These are phyloP conservation scores for Phyllopteryx taeniolatus DNA, from an alignment of 2,113 vertebrate species.

Conservation along the genomic window DNA sequence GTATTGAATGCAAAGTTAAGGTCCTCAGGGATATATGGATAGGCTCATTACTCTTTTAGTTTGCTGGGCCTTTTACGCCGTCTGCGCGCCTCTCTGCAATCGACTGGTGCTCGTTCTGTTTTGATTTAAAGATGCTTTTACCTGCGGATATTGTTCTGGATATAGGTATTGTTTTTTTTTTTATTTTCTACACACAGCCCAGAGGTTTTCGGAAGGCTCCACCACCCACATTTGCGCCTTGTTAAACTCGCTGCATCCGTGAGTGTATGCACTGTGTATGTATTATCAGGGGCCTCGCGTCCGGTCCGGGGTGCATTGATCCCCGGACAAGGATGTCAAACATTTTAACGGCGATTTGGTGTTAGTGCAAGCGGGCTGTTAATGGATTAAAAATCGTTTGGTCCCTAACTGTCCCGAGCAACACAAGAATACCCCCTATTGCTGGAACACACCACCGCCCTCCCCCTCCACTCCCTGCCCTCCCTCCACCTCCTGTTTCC, in stretches of 20 bases:
- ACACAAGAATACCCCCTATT: slow-evolving; percentile 74
- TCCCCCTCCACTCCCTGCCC: slow-evolving; percentile 55
- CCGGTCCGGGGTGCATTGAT: slow-evolving; percentile 74
- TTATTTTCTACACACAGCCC: slow-evolving; percentile 51
- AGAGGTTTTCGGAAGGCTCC: slow-evolving; percentile 55
- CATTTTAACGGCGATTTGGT: slow-evolving; percentile 74
- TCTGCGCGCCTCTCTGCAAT: slow-evolving; percentile 52
- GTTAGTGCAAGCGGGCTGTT: slow-evolving; percentile 71
- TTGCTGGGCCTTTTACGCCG: slow-evolving; percentile 59
- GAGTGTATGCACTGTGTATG: slow-evolving; percentile 26
- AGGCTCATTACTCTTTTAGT: slow-evolving; percentile 71
- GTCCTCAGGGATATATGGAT: slow-evolving; percentile 66
- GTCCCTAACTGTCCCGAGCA: slow-evolving; percentile 75
- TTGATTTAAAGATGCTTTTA: slow-evolving; percentile 73
- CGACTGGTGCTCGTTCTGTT: slow-evolving; percentile 55
- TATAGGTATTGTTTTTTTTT: slow-evolving; percentile 69
- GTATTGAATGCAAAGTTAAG: slow-evolving; percentile 75
- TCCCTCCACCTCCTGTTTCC: slow-evolving; percentile 51
- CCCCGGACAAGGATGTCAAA: slow-evolving; percentile 78
- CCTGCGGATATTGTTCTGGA: slow-evolving; percentile 73
- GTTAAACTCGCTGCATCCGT: slow-evolving; percentile 21
- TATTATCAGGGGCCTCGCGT: slow-evolving; percentile 58
- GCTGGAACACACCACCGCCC: slow-evolving; percentile 49
- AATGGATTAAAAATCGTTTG: slow-evolving; percentile 81
- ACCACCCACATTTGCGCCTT: slow-evolving; percentile 55